phyloP scores from a whole-genome alignment of 2,888 invertebrate species.

The Dorcus parallelipipedus region DNA sequence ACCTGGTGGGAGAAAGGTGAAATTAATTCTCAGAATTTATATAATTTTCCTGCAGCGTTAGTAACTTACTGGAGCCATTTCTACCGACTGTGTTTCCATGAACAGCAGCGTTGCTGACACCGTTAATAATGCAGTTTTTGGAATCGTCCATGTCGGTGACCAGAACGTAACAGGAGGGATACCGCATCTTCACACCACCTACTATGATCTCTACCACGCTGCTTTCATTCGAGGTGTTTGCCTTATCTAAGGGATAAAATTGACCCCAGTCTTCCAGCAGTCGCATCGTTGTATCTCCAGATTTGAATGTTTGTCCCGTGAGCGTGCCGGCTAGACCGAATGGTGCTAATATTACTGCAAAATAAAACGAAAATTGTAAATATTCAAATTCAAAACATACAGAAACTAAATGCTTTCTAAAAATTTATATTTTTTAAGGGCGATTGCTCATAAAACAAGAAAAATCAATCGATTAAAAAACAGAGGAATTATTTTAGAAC shows the following conservation, averaged over 20 bases:
- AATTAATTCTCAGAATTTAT: not conserved
- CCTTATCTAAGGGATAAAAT: constrained; percentile 83
- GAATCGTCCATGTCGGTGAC: constrained; percentile 80
- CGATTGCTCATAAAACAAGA: too few relatives aligned
- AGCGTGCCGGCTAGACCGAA: constrained; percentile 90
- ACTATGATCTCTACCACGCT: constrained; percentile 62
- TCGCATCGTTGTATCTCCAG: constrained; percentile 69
- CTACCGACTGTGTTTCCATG: not conserved
- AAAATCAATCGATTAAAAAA: too few relatives aligned
- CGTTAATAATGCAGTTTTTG: constrained; percentile 14
- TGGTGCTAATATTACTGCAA: constrained; percentile 88
- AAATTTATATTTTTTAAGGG: too few relatives aligned
- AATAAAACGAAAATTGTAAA: constrained; percentile 4
- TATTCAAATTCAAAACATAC: too few relatives aligned
- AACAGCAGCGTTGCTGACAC: constrained; percentile 2
- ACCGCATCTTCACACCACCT: constrained; percentile 91
- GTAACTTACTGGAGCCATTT: constrained; percentile 12
- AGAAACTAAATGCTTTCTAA: too few relatives aligned
- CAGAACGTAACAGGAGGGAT: constrained; percentile 92
- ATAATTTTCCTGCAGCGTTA: not conserved
- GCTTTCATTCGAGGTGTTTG: constrained; percentile 46
- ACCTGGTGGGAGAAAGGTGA: constrained; percentile 24
- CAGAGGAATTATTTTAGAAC: too few relatives aligned
- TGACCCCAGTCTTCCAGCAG: constrained; percentile 92
- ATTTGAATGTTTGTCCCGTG: constrained; percentile 77